phyloP scores from a whole-genome alignment of 1,140 invertebrate genomes.

The Antheraea pernyi region DNA sequence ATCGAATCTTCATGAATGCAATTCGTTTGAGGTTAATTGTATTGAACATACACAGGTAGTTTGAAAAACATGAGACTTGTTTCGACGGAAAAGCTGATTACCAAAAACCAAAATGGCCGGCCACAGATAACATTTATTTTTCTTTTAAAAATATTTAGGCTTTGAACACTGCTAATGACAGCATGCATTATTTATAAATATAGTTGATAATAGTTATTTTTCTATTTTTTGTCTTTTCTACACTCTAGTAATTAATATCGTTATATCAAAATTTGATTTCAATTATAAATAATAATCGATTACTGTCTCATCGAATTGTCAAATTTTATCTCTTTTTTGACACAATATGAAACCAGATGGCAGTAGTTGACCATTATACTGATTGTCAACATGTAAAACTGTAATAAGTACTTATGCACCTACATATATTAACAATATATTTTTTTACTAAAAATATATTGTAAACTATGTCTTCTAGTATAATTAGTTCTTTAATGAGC shows the following conservation, averaged over 20 bases:
- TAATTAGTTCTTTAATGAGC: too few relatives aligned
- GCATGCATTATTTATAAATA: background rate
- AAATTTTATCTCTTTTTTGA: background rate
- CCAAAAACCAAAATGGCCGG: slow-evolving; percentile 70
- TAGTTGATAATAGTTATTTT: background rate
- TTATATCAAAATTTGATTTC: background rate
- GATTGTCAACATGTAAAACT: too few relatives aligned
- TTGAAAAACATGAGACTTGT: slow-evolving; percentile 62
- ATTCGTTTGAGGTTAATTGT: background rate
- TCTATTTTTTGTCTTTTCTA: background rate
- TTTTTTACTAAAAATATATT: too few relatives aligned
- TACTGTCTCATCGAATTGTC: background rate
- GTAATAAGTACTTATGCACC: too few relatives aligned
- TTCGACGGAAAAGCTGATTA: slow-evolving; percentile 56
- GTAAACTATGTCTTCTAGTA: too few relatives aligned
- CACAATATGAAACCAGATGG: background rate
- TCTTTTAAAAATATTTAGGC: background rate
- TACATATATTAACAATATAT: too few relatives aligned
- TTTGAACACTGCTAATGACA: background rate
- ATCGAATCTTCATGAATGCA: background rate
- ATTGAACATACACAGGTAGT: slow-evolving; percentile 50
- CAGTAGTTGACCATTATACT: background rate
- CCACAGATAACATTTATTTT: slow-evolving; percentile 40
- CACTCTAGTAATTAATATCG: background rate
- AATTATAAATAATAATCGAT: background rate